Base-by-base conservation (phyloP, 64 coral and sea anemone genomes). In the Catalaphyllia jardinei region DNA sequence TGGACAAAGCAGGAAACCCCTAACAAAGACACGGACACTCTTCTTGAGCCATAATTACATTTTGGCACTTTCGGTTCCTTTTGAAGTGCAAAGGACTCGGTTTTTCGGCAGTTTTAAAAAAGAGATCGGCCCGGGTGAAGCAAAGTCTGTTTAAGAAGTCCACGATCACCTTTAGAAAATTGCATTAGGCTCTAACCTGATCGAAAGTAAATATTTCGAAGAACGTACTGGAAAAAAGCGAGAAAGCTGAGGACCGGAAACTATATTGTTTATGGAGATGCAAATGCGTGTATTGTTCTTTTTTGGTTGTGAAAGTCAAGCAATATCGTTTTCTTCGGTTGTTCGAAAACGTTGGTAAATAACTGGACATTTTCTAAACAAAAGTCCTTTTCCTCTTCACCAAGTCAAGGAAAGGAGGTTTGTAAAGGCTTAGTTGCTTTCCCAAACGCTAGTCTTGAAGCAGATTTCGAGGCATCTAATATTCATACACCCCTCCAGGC, bases 211-310 rank as follows among this genome's bases (percentile, higher is more conserved):
- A 71, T 85, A 85, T 85, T 71, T 85, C 5, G 64, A 28, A n/a
- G 81, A 85, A 85, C 63, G 35, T 63, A 85, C 81, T 85, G 63
- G 81, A 85, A 85, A 33, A 85, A 64, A 51, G 62, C 31, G 39
- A 85, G 63, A 71, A 65, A 83, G 60, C 18, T 71, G 81, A 85
- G 38, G 62, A 85, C 81, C 81, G 81, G 81, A 85, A 85, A 85
- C 81, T 85, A 85, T 85, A 85, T 85, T 85, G 81, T 71, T 85
- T 85, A 85, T 71, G 81, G 81, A 85, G 62, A 85, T 71, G 81
- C 81, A 85, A 85, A 71, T 85, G 81, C 50, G 62, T 64, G 71
- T 39, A 85, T 71, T 85, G 81, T 85, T 71, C 81, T 85, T 85
- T 85, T 85, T 79, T 51, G 11, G 1, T 69, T 7, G 27, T 71